A percentile compares a stretch with the other conserved stretches of the same genome.
Evolutionary conservation across 2,888 invertebrate species (phyloP).

Genomic region (Ormyrus rosae): DNA sequence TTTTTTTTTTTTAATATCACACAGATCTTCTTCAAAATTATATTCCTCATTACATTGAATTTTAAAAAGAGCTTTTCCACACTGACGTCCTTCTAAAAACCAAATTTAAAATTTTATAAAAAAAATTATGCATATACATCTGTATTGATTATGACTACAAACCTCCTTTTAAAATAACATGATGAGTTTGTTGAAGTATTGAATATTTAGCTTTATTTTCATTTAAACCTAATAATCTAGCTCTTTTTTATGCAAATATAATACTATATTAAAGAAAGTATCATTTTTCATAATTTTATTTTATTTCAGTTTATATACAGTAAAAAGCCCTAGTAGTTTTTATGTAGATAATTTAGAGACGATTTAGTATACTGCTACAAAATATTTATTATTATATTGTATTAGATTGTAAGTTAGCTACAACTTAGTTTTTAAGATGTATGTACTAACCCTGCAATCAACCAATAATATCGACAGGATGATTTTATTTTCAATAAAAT

Average conservation of each 20-base stretch:
- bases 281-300: conserved; percentile 44
- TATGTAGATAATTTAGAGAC: too few species aligned
- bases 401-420: too few species aligned
- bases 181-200: conserved; percentile 79
- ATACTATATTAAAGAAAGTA: conserved; percentile 49
- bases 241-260: conserved; percentile 73
- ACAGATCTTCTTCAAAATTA: conserved; percentile 8
- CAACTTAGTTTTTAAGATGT: too few species aligned
- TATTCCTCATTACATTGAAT: conserved; percentile 55
- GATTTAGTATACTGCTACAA: neutral
- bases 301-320: conserved; percentile 10
- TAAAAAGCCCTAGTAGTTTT: too few species aligned
- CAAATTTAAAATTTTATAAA: conserved; percentile 17
- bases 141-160: conserved; percentile 56
- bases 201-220: conserved; percentile 83
- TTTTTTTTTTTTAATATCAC: conserved; percentile 12
- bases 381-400: neutral
- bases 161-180: conserved; percentile 82
- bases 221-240: conserved; percentile 83
- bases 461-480: too few species aligned
- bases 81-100: conserved; percentile 68
- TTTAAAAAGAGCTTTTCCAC: conserved; percentile 67
- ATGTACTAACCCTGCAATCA: too few species aligned
- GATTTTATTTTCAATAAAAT: too few species aligned
- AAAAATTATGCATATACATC: neutral